Percentiles rank a stretch among this genome's conserved stretches.
Conservation (phyloP, 37 sponge, comb jelly and placozoan genomes). For the Haliclona indistincta region DNA sequence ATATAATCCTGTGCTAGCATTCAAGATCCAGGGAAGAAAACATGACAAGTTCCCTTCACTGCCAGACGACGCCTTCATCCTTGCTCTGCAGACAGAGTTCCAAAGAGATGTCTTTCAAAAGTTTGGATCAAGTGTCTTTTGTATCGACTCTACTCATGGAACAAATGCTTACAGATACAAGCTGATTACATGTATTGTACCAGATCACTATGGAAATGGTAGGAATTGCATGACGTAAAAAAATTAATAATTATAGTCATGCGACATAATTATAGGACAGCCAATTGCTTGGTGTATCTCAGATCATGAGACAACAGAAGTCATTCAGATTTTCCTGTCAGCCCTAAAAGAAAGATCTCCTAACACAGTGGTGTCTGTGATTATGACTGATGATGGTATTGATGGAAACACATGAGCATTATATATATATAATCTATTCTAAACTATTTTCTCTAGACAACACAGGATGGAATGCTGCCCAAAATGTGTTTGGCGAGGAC, state of each 20-base stretch:
- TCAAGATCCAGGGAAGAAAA: conserved; percentile 1
- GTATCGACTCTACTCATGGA: conserved; percentile 30
- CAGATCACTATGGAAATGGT: conserved; percentile 27
- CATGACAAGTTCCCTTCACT: background rate
- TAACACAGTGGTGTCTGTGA: background rate
- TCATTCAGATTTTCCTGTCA: conserved; percentile 3
- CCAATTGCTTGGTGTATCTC: conserved; percentile 47
- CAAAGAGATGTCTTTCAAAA: conserved; percentile 5
- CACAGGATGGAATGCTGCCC: conserved; percentile 22
- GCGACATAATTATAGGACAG: conserved; percentile 15
- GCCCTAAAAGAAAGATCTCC: conserved; percentile 14
- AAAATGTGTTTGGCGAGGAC: conserved; percentile 13
- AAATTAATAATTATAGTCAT: background rate
- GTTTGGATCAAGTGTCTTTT: background rate
- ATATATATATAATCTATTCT: background rate
- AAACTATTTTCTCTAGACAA: conserved; percentile 13
- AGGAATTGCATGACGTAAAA: background rate
- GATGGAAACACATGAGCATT: background rate
- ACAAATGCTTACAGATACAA: conserved; percentile 28
- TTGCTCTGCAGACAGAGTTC: conserved; percentile 26
- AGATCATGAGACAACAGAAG: background rate
- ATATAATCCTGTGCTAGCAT: conserved; percentile 12
- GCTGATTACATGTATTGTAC: conserved; percentile 12
- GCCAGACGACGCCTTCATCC: background rate
- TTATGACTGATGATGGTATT: conserved; percentile 58